Percentiles rank a stretch among this genome's conserved stretches.
Evolutionary conservation across 2,797 vertebrate genomes (phyloP).

Genomic region (Holocentrus rufus): DNA sequence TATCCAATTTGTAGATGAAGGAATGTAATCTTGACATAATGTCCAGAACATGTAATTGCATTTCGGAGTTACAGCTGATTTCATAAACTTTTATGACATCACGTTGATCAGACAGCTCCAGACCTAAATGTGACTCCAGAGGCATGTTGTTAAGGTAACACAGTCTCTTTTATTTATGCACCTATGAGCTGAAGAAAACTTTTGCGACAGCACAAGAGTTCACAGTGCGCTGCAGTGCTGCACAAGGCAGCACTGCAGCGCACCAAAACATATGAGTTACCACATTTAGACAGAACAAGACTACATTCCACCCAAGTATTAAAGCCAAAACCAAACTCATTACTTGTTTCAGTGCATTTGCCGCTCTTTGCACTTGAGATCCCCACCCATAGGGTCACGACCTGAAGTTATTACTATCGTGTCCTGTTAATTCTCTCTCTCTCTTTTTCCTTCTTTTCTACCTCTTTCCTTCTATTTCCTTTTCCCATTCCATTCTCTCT

Average conservation of each 20-base stretch:
- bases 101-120: too few species aligned
- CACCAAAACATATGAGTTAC: neutral
- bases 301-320: neutral
- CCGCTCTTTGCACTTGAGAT: conserved; percentile 2
- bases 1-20: too few species aligned
- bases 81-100: too few species aligned
- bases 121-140: too few species aligned
- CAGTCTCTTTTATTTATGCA: too few species aligned
- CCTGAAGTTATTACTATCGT: conserved; percentile 44
- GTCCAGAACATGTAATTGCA: too few species aligned
- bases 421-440: conserved; percentile 41
- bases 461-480: neutral
- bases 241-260: neutral
- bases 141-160: too few species aligned
- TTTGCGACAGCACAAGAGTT: too few species aligned
- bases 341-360: conserved; percentile 23
- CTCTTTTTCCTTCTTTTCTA: neutral
- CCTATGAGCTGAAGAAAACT: too few species aligned
- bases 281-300: neutral
- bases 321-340: conserved; percentile 43
- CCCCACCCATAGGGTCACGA: conserved; percentile 16
- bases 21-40: too few species aligned
- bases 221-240: too few species aligned
- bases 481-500: neutral
- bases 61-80: too few species aligned